phyloP scores from a whole-genome alignment of 2,797 vertebrate species.

The Falco columbarius region DNA sequence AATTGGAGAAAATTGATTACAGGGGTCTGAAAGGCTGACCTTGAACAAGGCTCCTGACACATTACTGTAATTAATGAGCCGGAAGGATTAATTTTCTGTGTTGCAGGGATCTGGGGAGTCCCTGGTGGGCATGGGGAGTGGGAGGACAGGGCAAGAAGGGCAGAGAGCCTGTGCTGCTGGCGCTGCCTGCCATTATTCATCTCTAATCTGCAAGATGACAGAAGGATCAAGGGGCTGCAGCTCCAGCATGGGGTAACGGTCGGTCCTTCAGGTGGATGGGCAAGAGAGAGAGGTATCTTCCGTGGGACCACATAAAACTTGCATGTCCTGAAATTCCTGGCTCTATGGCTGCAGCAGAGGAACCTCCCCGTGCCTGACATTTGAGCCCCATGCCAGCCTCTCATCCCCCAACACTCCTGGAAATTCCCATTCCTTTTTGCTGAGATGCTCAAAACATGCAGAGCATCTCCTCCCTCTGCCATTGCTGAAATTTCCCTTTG shows the following conservation, averaged over 20 bases:
- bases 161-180: not conserved
- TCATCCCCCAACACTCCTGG: not conserved
- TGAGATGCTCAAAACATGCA: fast-evolving
- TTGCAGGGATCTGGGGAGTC: not conserved
- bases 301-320: not conserved
- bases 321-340: not conserved
- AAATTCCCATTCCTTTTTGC: not conserved
- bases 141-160: fast-evolving
- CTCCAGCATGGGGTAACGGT: fast-evolving
- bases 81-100: constrained; percentile 7
- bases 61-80: constrained; percentile 22
- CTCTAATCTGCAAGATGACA: not conserved
- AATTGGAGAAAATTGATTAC: not conserved
- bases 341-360: not conserved
- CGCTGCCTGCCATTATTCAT: not conserved
- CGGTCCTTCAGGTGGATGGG: not conserved
- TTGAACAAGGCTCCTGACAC: not conserved
- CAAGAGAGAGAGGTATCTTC: not conserved
- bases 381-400: not conserved
- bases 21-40: not conserved
- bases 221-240: not conserved
- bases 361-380: fast-evolving
- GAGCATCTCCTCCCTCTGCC: not conserved
- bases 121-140: not conserved
- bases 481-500: not conserved